Evolutionary conservation across 2,797 vertebrate species (phyloP).

Genomic region (Characodon lateralis): DNA sequence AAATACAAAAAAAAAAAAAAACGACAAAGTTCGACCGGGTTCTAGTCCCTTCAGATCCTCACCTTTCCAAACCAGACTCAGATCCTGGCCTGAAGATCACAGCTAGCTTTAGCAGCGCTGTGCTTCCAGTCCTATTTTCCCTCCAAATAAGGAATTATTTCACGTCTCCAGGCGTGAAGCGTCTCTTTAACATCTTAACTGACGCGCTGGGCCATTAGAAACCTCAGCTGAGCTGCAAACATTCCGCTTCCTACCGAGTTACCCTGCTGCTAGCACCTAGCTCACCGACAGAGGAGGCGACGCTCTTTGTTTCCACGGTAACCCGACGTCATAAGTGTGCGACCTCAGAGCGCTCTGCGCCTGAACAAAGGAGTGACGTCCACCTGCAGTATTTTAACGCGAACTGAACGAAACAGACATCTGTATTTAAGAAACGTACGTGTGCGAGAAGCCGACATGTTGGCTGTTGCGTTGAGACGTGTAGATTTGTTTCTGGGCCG

Average conservation of each 20-base stretch:
- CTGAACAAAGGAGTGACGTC: not conserved
- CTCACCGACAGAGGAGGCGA: not conserved
- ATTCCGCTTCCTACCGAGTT: not conserved
- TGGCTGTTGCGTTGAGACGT: no score
- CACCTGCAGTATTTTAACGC: no score
- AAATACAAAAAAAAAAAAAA: not conserved
- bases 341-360: not conserved
- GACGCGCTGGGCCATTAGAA: not conserved
- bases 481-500: no score
- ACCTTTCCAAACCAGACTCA: not conserved
- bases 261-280: not conserved
- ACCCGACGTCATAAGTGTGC: constrained; percentile 46
- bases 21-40: not conserved
- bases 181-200: not conserved
- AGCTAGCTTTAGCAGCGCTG: not conserved
- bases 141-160: not conserved
- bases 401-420: no score
- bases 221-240: not conserved
- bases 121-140: not conserved
- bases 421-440: no score
- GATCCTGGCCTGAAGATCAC: not conserved
- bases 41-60: not conserved
- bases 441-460: no score
- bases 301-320: constrained; percentile 48
- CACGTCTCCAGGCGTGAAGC: not conserved